A percentile compares a stretch with the other conserved stretches of the same genome.
Conservation (phyloP, 2,888 invertebrate genomes). For the Uloborus plumipes region DNA sequence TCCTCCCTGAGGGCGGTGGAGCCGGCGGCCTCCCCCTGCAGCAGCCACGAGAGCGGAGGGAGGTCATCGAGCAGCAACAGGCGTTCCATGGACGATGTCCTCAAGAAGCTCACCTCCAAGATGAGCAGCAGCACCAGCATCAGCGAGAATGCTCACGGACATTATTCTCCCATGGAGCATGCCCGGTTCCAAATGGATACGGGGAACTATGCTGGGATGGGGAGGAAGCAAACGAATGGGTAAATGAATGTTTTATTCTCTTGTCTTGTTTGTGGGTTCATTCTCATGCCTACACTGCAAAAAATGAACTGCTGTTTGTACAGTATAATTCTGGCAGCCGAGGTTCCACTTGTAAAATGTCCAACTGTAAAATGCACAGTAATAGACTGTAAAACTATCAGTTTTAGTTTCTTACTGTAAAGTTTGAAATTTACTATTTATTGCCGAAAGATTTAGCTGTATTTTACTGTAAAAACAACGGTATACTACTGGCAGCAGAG, state of each 20-base stretch:
- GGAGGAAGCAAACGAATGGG: slow-evolving; percentile 47
- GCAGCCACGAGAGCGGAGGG: slow-evolving; percentile 19
- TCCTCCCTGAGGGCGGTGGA: slow-evolving; percentile 27
- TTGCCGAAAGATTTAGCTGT: too few species aligned
- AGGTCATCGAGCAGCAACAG: slow-evolving; percentile 25
- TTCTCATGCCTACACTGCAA: too few species aligned
- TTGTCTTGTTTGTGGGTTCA: too few species aligned
- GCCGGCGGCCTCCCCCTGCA: slow-evolving; percentile 20
- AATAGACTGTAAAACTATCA: too few species aligned
- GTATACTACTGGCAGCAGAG: too few species aligned
- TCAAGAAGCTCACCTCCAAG: slow-evolving; percentile 87
- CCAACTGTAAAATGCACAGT: too few species aligned
- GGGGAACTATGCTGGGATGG: background rate
- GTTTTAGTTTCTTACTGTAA: too few species aligned
- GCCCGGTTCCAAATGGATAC: slow-evolving; percentile 12
- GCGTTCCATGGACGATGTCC: slow-evolving; percentile 87
- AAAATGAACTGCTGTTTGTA: too few species aligned
- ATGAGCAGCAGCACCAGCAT: slow-evolving; percentile 79
- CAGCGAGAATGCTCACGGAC: slow-evolving; percentile 33
- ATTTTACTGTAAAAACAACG: too few species aligned
- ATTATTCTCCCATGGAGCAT: background rate
- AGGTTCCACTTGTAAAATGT: too few species aligned
- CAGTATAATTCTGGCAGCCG: too few species aligned
- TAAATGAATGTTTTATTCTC: background rate
- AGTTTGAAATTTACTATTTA: too few species aligned